Percentiles rank a stretch among this genome's conserved stretches.
These are phyloP conservation scores for Cathartes aura DNA, from an alignment of 2,113 vertebrate species.

Conservation along the genomic window DNA sequence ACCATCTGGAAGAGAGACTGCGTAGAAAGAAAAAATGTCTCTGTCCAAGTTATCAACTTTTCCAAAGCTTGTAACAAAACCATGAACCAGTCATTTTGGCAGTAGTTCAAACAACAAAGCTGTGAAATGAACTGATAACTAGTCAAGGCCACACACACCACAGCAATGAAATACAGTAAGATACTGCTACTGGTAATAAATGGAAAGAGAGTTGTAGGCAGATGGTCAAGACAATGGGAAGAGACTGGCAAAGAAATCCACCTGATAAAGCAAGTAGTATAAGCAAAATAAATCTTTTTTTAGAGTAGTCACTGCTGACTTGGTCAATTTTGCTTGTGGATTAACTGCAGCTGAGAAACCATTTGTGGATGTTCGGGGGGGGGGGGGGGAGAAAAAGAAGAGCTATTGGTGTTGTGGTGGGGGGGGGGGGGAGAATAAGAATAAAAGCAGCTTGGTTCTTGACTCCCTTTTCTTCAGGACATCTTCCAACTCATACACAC, in stretches of 20 bases:
- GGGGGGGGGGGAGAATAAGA: background rate
- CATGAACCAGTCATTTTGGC: conserved; percentile 1
- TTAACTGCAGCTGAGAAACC: background rate
- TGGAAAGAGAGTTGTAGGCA: background rate
- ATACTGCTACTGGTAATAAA: background rate
- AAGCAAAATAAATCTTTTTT: background rate
- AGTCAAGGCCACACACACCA: background rate
- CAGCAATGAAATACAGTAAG: background rate
- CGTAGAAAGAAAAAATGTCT: background rate
- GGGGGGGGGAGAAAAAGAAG: too few species aligned
- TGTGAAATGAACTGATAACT: conserved; percentile 45
- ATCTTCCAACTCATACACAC: background rate
- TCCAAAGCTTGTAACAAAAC: conserved; percentile 18
- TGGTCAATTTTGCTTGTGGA: background rate
- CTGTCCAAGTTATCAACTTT: conserved; percentile 34
- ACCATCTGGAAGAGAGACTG: conserved; percentile 21
- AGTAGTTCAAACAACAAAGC: background rate
- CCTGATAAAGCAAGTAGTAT: background rate
- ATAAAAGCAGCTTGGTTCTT: background rate
- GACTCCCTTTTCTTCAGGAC: background rate
- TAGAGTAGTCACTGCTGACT: background rate
- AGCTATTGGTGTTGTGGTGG: too few species aligned
- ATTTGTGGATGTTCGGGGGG: background rate
- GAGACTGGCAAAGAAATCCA: background rate
- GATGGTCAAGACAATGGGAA: background rate